Evolutionary conservation across 2,797 vertebrate species (phyloP).

Genomic region (Lagodon rhomboides): DNA sequence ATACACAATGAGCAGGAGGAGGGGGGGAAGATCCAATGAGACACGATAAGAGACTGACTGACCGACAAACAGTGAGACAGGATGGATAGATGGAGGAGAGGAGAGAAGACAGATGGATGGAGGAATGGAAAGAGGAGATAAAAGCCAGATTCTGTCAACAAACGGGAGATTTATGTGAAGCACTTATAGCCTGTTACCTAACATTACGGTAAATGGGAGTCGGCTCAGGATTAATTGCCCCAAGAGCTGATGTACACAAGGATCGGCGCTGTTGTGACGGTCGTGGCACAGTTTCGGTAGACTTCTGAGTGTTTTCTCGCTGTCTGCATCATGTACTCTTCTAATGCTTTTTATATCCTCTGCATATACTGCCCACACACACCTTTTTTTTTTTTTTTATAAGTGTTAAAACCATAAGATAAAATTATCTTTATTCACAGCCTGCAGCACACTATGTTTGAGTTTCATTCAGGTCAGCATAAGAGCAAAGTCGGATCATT

Average conservation of each 20-base stretch:
- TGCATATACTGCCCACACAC: background rate
- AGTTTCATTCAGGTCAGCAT: constrained; percentile 1
- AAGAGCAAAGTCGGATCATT: background rate
- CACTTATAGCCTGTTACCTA: constrained; percentile 62
- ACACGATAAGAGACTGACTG: constrained; percentile 55
- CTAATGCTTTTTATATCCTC: background rate
- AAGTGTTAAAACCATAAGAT: background rate
- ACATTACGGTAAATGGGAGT: constrained; percentile 62
- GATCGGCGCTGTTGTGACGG: constrained; percentile 25
- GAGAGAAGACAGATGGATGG: constrained; percentile 21
- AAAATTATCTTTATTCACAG: constrained; percentile 2
- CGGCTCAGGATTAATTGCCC: constrained; percentile 42
- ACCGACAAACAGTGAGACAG: constrained; percentile 37
- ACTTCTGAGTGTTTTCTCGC: background rate
- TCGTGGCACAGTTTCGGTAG: background rate
- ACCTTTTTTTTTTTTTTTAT: background rate
- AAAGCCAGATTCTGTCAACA: constrained; percentile 74
- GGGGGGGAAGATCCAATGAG: constrained; percentile 28
- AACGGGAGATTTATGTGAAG: constrained; percentile 56
- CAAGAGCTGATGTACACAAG: constrained; percentile 32
- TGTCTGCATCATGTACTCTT: background rate
- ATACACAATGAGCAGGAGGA: constrained; percentile 25
- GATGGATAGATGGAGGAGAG: constrained; percentile 30
- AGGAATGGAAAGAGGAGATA: constrained; percentile 64
- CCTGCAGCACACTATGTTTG: background rate